Percentiles rank a stretch among this genome's conserved stretches.
Evolutionary conservation across 1,140 invertebrate species (phyloP).

Genomic region (Atta colombica): DNA sequence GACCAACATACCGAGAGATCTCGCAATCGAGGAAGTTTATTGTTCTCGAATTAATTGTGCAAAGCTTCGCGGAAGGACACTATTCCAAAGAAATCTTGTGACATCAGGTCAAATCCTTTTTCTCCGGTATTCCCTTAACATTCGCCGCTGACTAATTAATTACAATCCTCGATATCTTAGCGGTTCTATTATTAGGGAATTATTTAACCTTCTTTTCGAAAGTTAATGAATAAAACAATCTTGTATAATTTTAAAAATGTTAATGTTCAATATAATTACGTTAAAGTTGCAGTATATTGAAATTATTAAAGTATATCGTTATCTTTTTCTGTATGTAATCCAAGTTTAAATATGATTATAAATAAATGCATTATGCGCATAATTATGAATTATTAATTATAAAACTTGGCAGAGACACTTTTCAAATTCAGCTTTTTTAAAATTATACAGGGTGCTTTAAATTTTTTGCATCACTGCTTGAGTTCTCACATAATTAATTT

Average conservation of each 20-base stretch:
- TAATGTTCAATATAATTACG: background rate
- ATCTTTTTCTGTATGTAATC: background rate
- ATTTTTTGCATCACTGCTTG: too few species aligned
- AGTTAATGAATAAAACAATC: background rate
- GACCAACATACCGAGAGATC: slow-evolving; percentile 35
- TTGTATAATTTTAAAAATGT: background rate
- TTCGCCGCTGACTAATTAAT: slow-evolving; percentile 61
- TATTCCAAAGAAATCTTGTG: slow-evolving; percentile 48
- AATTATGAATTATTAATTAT: slow-evolving; percentile 3
- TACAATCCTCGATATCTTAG: slow-evolving; percentile 13
- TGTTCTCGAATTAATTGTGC: slow-evolving; percentile 62
- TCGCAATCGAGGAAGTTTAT: slow-evolving; percentile 43
- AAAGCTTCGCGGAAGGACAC: slow-evolving; percentile 62
- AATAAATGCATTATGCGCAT: background rate
- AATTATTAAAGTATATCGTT: background rate
- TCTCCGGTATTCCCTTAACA: background rate
- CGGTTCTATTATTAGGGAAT: slow-evolving; percentile 9
- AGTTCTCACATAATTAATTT: too few species aligned
- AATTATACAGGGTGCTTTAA: too few species aligned
- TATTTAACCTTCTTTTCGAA: background rate
- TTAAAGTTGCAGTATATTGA: background rate
- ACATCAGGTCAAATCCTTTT: slow-evolving; percentile 48
- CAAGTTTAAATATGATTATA: slow-evolving; percentile 19
- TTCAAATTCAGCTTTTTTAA: background rate
- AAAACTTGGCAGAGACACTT: background rate